These are phyloP conservation scores for Caenorhabditis zanzibari DNA, from an alignment of 2,888 invertebrate genomes.

Conservation along the genomic window DNA sequence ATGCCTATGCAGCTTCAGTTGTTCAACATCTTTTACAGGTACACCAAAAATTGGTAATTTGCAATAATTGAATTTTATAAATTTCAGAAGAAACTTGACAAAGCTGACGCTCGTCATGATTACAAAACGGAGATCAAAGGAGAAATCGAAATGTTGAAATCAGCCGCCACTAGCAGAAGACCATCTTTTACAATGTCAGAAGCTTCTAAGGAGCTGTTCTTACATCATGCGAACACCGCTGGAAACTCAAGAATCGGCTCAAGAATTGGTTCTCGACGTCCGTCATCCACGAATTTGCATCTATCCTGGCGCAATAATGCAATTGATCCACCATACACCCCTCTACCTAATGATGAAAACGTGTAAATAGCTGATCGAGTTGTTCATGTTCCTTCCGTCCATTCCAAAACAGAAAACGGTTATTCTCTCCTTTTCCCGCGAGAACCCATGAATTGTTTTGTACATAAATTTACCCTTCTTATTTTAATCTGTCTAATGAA, in stretches of 20 bases:
- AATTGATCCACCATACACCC: slow-evolving; percentile 68
- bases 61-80: background rate
- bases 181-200: slow-evolving; percentile 72
- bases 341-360: slow-evolving; percentile 71
- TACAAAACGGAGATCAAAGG: slow-evolving; percentile 79
- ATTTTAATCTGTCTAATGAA: slow-evolving; percentile 12
- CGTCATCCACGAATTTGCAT: slow-evolving; percentile 63
- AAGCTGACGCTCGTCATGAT: slow-evolving; percentile 75
- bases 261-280: slow-evolving; percentile 65
- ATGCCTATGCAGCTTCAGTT: slow-evolving; percentile 80
- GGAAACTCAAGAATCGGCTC: slow-evolving; percentile 66
- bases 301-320: slow-evolving; percentile 68
- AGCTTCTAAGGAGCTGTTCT: slow-evolving; percentile 59
- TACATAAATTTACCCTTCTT: slow-evolving; percentile 33
- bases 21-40: slow-evolving; percentile 77
- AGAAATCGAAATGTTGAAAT: slow-evolving; percentile 79
- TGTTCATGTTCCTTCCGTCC: slow-evolving; percentile 13
- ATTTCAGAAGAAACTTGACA: slow-evolving; percentile 73
- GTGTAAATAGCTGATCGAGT: slow-evolving; percentile 48
- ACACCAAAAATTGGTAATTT: background rate
- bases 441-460: slow-evolving; percentile 62
- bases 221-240: slow-evolving; percentile 59
- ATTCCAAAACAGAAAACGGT: slow-evolving; percentile 63
- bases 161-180: slow-evolving; percentile 73
- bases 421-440: slow-evolving; percentile 49